phyloP scores from a whole-genome alignment of 1,140 invertebrate species.

The Geopemphigus sp. region DNA sequence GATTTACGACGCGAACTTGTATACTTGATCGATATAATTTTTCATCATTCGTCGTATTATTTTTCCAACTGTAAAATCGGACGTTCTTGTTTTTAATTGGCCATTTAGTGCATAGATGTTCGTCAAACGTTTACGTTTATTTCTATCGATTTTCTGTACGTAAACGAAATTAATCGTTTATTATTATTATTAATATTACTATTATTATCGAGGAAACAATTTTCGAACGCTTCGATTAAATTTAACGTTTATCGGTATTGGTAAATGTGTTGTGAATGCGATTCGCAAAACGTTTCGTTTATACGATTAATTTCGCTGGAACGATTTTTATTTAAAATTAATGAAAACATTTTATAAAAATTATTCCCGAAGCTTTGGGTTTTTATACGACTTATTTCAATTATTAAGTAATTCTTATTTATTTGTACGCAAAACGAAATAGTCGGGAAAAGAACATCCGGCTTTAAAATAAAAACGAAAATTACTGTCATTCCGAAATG shows the following conservation, averaged over 20 bases:
- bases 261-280: background rate
- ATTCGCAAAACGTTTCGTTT: background rate
- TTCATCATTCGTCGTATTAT: too few species aligned
- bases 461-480: background rate
- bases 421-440: too few species aligned
- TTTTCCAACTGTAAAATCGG: too few species aligned
- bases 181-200: background rate
- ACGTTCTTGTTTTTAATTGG: too few species aligned
- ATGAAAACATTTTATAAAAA: background rate
- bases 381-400: constrained; percentile 8
- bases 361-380: background rate
- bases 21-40: too few species aligned
- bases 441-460: too few species aligned
- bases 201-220: background rate
- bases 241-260: background rate
- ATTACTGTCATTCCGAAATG: background rate
- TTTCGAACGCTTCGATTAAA: background rate
- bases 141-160: background rate
- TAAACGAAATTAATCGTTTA: background rate
- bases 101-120: too few species aligned
- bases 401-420: too few species aligned
- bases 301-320: background rate
- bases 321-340: background rate
- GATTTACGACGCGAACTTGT: too few species aligned
- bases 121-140: background rate